Conservation (phyloP, 2,113 vertebrate species). For the Apus apus region DNA sequence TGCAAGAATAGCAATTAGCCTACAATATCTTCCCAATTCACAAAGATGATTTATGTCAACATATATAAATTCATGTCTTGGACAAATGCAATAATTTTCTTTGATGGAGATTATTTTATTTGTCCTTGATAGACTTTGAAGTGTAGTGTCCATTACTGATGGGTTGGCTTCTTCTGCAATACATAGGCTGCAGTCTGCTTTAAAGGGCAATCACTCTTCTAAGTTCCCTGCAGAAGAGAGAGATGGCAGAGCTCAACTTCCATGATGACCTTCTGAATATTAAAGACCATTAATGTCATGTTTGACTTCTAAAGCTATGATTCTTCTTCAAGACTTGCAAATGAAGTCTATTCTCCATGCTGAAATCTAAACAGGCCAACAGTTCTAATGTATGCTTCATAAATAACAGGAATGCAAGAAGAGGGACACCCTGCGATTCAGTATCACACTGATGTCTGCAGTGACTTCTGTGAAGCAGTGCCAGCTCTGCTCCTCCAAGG, state of each 20-base stretch:
- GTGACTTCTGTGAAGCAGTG: not conserved
- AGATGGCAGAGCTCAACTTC: not conserved
- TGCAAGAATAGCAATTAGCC: not conserved
- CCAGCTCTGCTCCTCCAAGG: not conserved
- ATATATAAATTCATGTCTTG: not conserved
- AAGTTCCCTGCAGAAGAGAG: not conserved
- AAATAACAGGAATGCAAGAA: not conserved
- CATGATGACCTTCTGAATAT: not conserved
- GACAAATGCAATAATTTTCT: not conserved
- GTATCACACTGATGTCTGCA: not conserved
- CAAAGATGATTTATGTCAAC: not conserved
- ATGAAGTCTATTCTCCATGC: not conserved
- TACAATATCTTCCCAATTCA: not conserved
- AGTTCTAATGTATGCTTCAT: not conserved
- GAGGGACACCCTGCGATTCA: not conserved
- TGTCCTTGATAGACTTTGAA: not conserved
- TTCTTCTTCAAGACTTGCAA: not conserved
- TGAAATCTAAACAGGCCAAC: not conserved
- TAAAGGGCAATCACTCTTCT: not conserved
- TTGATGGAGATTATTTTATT: not conserved
- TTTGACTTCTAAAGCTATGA: not conserved
- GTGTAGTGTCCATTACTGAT: not conserved
- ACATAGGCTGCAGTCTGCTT: not conserved
- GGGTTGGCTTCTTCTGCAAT: not conserved
- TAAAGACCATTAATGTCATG: not conserved